A percentile compares a stretch with the other conserved stretches of the same genome.
Conservation (phyloP, 1,140 invertebrate genomes). For the Gerris buenoi region DNA sequence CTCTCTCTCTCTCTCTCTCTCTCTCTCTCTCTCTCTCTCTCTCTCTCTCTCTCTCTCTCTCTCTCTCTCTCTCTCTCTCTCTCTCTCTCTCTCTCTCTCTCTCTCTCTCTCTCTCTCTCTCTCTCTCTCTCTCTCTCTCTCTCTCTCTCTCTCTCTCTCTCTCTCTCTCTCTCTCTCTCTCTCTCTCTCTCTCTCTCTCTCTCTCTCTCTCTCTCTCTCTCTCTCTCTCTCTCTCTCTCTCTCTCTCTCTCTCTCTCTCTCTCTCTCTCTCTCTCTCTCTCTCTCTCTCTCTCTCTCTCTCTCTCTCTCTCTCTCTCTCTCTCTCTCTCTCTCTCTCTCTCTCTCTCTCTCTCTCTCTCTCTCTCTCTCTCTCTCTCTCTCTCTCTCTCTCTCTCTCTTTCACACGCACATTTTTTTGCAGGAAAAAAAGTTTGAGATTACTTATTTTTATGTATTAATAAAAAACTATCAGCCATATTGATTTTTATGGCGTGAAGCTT, state of each 20-base stretch:
- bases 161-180: not conserved
- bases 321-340: conserved; percentile 1
- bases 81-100: conserved; percentile 31
- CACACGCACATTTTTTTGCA: too few relatives aligned
- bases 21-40: not conserved
- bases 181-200: conserved; percentile 1
- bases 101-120: too few relatives aligned
- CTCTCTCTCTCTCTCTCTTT: conserved; percentile 1
- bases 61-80: not conserved
- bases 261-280: conserved; percentile 1
- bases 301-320: conserved; percentile 1
- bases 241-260: conserved; percentile 1
- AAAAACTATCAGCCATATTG: too few relatives aligned
- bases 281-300: conserved; percentile 1
- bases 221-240: conserved; percentile 1
- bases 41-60: not conserved
- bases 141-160: not conserved
- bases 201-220: conserved; percentile 1
- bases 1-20: not conserved
- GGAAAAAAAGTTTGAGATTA: too few relatives aligned
- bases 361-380: conserved; percentile 1
- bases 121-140: too few relatives aligned
- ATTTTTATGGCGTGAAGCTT: too few relatives aligned
- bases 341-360: conserved; percentile 1
- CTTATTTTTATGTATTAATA: too few relatives aligned